Evolutionary conservation across 2,888 invertebrate species (phyloP).

Genomic region (Chelonus formosanus): DNA sequence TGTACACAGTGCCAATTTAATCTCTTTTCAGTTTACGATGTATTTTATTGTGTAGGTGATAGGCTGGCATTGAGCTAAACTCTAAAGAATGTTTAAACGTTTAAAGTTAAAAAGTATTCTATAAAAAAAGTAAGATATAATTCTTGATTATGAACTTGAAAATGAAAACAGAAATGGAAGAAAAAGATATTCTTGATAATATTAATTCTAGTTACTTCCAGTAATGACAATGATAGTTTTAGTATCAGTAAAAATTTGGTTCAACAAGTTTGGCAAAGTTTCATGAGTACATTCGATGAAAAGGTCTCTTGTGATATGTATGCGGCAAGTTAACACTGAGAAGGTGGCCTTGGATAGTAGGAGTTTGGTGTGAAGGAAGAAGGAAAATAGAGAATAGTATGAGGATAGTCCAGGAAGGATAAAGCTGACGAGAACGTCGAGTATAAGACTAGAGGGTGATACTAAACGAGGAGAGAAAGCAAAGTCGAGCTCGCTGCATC

Average conservation of each 20-base stretch:
- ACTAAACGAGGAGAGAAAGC: constrained; percentile 37
- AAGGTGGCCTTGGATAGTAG: constrained; percentile 14
- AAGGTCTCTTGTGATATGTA: constrained; percentile 3
- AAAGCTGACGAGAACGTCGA: constrained; percentile 23
- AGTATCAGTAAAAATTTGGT: too few relatives aligned
- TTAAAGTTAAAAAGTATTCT: too few relatives aligned
- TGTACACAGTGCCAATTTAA: constrained; percentile 51
- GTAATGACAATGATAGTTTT: constrained; percentile 32
- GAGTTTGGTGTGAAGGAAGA: constrained; percentile 29
- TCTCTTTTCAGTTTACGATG: constrained; percentile 61
- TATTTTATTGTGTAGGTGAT: constrained; percentile 53
- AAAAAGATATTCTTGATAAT: too few relatives aligned
- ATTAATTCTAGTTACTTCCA: too few relatives aligned
- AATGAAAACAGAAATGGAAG: constrained; percentile 25
- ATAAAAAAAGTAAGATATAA: too few relatives aligned
- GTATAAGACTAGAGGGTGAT: constrained; percentile 15
- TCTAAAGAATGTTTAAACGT: too few relatives aligned
- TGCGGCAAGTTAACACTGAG: constrained; percentile 7
- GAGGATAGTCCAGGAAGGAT: constrained; percentile 12
- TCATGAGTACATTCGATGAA: too few relatives aligned
- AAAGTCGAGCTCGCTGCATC: constrained; percentile 28
- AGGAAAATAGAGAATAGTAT: constrained; percentile 22
- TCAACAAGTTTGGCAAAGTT: too few relatives aligned
- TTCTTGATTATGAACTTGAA: neutral
- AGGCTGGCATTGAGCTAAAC: constrained; percentile 21